Conservation (phyloP, 2,797 vertebrate genomes). For the Smutsia gigantea region DNA sequence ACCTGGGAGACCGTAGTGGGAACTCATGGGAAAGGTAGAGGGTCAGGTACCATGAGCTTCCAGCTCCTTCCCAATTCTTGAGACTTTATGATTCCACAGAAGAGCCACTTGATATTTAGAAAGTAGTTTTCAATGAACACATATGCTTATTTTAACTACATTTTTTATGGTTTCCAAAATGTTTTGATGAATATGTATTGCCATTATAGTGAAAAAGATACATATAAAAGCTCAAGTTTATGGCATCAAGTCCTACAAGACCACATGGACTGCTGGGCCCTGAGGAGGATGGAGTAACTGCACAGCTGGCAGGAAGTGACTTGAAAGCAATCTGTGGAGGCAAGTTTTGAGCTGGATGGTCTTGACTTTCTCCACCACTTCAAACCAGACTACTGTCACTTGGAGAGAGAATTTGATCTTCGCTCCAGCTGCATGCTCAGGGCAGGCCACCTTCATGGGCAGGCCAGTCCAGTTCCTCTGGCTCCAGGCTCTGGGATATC, state of each 20-base stretch:
- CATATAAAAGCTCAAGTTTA: neutral
- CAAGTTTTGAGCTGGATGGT: neutral
- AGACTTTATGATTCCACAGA: neutral
- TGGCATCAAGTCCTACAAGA: neutral
- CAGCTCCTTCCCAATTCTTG: neutral
- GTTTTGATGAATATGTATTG: neutral
- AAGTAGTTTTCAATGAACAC: neutral
- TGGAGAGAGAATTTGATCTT: neutral
- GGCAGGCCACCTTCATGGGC: too few species aligned
- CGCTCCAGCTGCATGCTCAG: neutral
- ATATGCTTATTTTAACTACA: neutral
- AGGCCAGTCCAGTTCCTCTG: neutral
- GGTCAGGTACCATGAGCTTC: neutral
- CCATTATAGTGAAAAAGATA: neutral
- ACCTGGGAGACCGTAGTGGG: rapidly evolving
- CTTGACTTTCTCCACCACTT: neutral
- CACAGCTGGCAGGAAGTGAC: neutral
- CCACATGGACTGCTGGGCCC: neutral
- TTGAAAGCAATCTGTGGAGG: neutral
- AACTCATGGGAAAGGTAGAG: neutral
- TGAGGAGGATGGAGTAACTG: neutral
- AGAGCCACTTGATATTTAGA: neutral
- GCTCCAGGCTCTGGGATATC: neutral
- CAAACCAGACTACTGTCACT: neutral
- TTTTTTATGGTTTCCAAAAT: neutral